A percentile compares a stretch with the other conserved stretches of the same genome.
Evolutionary conservation across 2,888 invertebrate species (phyloP).

Genomic region (Callyntrura sp.): DNA sequence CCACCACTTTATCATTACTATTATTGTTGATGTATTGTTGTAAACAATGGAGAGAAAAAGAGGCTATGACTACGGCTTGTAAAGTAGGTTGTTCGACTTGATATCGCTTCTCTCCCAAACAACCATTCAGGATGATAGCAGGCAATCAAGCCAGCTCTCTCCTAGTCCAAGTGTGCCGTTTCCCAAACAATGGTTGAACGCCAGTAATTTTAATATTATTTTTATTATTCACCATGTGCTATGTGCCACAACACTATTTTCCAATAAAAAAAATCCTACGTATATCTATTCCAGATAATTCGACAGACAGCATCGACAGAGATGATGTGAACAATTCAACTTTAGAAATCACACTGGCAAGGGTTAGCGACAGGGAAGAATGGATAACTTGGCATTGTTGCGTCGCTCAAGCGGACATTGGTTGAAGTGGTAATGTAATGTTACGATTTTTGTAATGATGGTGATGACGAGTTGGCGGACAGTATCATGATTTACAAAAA

Average conservation of each 20-base stretch:
- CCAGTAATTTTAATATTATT: slow-evolving; percentile 19
- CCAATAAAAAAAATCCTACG: neutral
- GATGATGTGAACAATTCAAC: slow-evolving; percentile 77
- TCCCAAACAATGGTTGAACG: slow-evolving; percentile 18
- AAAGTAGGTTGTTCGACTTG: slow-evolving; percentile 63
- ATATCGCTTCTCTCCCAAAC: neutral
- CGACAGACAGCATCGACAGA: slow-evolving; percentile 9
- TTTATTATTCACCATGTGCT: slow-evolving; percentile 14
- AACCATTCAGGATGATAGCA: slow-evolving; percentile 1
- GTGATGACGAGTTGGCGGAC: neutral
- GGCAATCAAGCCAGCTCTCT: slow-evolving; percentile 8
- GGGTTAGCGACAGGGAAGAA: slow-evolving; percentile 65
- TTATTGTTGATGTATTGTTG: slow-evolving; percentile 17
- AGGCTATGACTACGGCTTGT: slow-evolving; percentile 36
- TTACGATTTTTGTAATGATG: slow-evolving; percentile 26
- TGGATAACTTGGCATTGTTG: slow-evolving; percentile 59
- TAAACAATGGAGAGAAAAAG: slow-evolving; percentile 46
- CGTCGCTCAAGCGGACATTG: neutral
- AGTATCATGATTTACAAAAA: slow-evolving; percentile 35
- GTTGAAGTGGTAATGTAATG: neutral
- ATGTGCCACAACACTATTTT: slow-evolving; percentile 10
- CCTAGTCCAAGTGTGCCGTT: neutral
- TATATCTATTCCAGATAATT: neutral
- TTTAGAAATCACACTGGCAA: slow-evolving; percentile 79
- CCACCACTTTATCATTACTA: neutral